These are phyloP conservation scores for Euplexia lucipara DNA, from an alignment of 2,888 invertebrate species.

Conservation along the genomic window DNA sequence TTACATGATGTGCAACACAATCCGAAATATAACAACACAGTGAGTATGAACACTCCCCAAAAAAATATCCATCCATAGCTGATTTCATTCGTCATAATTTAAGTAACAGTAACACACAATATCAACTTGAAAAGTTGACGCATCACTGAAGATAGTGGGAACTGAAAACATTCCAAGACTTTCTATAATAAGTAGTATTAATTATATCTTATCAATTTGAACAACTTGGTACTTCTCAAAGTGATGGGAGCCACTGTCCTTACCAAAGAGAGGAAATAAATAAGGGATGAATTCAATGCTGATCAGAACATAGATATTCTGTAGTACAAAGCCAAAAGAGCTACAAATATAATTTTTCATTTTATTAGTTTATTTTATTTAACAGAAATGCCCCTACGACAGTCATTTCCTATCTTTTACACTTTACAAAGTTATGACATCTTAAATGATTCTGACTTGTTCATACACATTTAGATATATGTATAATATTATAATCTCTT, in stretches of 20 bases:
- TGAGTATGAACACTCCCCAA: constrained; percentile 3
- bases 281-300: background rate
- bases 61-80: constrained; percentile 10
- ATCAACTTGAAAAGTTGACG: constrained; percentile 13
- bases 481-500: no score
- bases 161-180: constrained; percentile 22
- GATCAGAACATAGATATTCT: background rate
- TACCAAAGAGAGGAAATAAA: background rate
- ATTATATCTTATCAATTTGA: constrained; percentile 33
- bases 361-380: no score
- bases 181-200: background rate
- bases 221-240: constrained; percentile 16
- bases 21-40: constrained; percentile 7
- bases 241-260: background rate
- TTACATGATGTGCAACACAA: constrained; percentile 32
- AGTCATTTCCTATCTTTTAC: no score
- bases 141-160: constrained; percentile 17
- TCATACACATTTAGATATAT: no score
- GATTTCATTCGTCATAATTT: background rate
- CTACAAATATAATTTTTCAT: no score
- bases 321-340: no score
- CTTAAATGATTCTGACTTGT: no score
- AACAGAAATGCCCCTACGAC: no score
- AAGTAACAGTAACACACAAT: background rate
- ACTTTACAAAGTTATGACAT: no score